Evolutionary conservation across 2,113 vertebrate genomes (phyloP).

Genomic region (Pandion haliaetus): DNA sequence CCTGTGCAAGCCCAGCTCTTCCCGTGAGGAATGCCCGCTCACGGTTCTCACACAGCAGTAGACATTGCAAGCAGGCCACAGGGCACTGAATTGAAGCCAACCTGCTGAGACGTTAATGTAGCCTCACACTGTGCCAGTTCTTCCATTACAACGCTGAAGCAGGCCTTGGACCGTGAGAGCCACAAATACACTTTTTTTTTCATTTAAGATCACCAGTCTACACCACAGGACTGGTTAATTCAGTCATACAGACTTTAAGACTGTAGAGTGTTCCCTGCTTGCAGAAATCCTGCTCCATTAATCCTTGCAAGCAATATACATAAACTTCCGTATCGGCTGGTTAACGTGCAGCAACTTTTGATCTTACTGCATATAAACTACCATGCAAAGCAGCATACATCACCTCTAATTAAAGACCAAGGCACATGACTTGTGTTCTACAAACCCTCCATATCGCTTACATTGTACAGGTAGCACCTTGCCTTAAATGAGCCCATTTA

Average conservation of each 20-base stretch:
- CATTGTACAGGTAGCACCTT: background rate
- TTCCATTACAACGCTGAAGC: background rate
- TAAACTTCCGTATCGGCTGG: background rate
- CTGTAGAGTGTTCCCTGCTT: background rate
- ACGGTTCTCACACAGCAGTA: background rate
- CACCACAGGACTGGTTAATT: background rate
- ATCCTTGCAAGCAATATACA: background rate
- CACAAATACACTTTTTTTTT: background rate
- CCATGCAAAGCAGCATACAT: background rate
- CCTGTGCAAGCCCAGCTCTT: background rate
- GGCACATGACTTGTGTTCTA: background rate
- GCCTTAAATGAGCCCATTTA: background rate
- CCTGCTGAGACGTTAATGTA: background rate
- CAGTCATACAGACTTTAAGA: background rate
- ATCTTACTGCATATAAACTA: background rate
- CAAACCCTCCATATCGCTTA: background rate
- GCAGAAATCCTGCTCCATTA: background rate
- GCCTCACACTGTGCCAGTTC: background rate
- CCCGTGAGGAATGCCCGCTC: background rate
- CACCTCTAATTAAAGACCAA: background rate
- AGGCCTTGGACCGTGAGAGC: background rate
- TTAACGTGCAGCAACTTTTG: background rate
- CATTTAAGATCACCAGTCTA: background rate
- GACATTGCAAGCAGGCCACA: background rate
- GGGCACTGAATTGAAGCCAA: background rate